Evolutionary conservation across 2,888 invertebrate genomes (phyloP), one percentile per base, ranked within the genome.

Genomic region (Mythimna impura): DNA sequence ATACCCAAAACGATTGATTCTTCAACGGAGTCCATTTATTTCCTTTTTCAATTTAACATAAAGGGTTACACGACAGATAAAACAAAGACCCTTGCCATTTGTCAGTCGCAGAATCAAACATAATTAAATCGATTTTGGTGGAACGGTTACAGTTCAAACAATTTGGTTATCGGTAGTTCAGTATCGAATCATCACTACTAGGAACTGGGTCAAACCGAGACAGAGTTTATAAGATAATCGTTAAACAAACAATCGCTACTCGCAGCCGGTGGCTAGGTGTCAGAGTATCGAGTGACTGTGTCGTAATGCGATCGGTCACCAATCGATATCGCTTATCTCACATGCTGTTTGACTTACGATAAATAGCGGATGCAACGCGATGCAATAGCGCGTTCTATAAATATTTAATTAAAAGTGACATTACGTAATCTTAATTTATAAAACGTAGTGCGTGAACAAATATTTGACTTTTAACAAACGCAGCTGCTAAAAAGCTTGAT

Each of bases 321-420:
- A 93, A 93, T 93, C 93, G 93, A 94, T 95, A 94, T 91, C 86
- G 88, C 90, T 94, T 94, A 94, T 93, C 93, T 92, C 84, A 84
- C 83, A 87, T 87, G 86, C 83, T 91, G 89, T 92, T 93, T 93
- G 92, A 92, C 89, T 93, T 91, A 91, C 89, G 93, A 95, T 94
- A 94, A 90, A 90, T 88, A 88, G 89, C 86, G 91, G 89, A 90
- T 89, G 91, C 92, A 91, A 87, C 88, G 87, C 89, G 89, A 91
- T 93, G 93, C 93, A 93, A 88, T 89, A 91, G 93, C 93, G 88
- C 91, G 92, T 90, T 92, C 91, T 87, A 91, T 89, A 92, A 93
- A 94, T 93, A 91, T 94, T 93, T 92, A 89, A 91, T 91, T 91
- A 90, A 77, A 87, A 86, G 84, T 86, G 84, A 85, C 76, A 82